Evolutionary conservation across 2,888 invertebrate species (phyloP), one percentile per base, ranked within the genome.

Genomic region (Ecliptopera silaceata): DNA sequence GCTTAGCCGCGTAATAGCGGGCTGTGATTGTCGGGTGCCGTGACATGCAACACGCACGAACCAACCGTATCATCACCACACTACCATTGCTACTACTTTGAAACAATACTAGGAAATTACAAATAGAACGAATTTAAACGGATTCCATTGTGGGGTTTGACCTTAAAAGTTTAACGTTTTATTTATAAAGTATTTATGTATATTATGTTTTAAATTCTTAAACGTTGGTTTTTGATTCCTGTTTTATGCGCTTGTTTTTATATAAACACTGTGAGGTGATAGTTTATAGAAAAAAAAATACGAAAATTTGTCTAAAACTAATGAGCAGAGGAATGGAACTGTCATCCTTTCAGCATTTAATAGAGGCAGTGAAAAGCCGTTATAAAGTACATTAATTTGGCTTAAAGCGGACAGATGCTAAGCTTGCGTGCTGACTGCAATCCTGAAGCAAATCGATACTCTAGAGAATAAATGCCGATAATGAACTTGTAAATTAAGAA

Each of bases 1-100:
- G 80, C 79, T 86, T 84, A 82, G 72, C 69, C 58, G 71, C 70
- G 74, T 83, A 85, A 86, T 85, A 68, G 80, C 79, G 68, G 74
- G 72, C 64, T 66, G 70, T 82, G 84, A 85, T 85, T 84, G 74
- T 77, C 69, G 77, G 74, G 70, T 79, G 69, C 73, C 65, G 67
- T 71, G 70, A 70, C 78, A 72, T 66, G 73, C 69, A 61, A 72
- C 80, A 73, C 77, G 80, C 78, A 75, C 68, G 72, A 64, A 71
- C 67, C 74, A 63, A 69, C 72, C 74, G 63, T 70, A 76, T 75
- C 78, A 75, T 77, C 75, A 72, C 66, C 66, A 61, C 70, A 69
- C 68, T 67, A 73, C 74, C 70, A 82, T 74, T 66, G 57, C 68
- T 68, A 65, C 76, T 71, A 74, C 71, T 68, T 64, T 61, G 69